Conservation (phyloP, 2,888 invertebrate species). For the Dynastes grantii region DNA sequence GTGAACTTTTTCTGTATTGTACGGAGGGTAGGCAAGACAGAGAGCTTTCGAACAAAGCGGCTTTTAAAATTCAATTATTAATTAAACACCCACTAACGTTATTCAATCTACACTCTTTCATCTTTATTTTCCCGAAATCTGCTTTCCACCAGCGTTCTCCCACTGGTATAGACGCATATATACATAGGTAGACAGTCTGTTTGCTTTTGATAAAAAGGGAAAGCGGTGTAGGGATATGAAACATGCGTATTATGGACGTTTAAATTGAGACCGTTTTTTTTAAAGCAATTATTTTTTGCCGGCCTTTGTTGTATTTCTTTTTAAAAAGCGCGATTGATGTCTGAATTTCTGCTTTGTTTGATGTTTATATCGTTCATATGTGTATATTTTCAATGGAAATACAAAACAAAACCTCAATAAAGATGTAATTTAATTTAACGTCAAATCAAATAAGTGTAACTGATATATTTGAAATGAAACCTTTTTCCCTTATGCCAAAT, state of each 20-base stretch:
- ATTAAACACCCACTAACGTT: slow-evolving; percentile 40
- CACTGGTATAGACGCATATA: not conserved
- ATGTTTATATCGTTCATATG: no score
- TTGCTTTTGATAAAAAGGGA: slow-evolving; percentile 31
- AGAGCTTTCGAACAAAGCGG: slow-evolving; percentile 32
- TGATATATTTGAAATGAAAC: no score
- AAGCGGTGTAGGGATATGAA: not conserved
- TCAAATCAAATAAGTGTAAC: no score
- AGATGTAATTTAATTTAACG: no score
- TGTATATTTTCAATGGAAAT: no score
- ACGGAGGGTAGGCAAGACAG: not conserved
- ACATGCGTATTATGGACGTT: not conserved
- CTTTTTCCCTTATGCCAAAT: no score
- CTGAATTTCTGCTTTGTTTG: no score
- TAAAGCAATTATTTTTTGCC: slow-evolving; percentile 3
- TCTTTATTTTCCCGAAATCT: slow-evolving; percentile 26
- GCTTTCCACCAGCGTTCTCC: slow-evolving; percentile 1
- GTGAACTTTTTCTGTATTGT: slow-evolving; percentile 18
- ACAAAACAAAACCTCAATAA: no score
- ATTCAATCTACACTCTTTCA: slow-evolving; percentile 37
- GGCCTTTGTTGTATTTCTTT: not conserved
- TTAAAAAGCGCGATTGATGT: not conserved
- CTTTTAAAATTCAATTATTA: slow-evolving; percentile 45
- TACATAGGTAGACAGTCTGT: not conserved
- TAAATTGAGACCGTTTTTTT: not conserved